A percentile compares a stretch with the other conserved stretches of the same genome.
Evolutionary conservation across 2,797 vertebrate genomes (phyloP).

Genomic region (Pachyuromys duprasi): DNA sequence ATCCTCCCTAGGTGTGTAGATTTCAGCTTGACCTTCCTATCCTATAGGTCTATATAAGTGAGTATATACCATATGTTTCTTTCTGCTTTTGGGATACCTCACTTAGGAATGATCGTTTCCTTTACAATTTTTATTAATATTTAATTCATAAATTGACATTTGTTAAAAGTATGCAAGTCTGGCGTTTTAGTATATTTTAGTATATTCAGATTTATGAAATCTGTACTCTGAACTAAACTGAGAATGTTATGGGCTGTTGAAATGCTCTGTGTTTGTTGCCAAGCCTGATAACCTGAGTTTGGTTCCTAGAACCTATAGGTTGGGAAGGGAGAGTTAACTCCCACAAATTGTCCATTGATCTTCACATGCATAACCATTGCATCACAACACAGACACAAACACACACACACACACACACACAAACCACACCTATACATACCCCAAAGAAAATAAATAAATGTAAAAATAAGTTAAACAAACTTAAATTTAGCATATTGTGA

Average conservation of each 20-base stretch:
- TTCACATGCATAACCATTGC: not conserved
- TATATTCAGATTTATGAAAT: not conserved
- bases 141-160: not conserved
- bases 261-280: not conserved
- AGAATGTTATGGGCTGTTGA: not conserved
- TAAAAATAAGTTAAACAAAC: not conserved
- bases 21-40: too few relatives aligned
- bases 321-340: not conserved
- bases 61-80: too few relatives aligned
- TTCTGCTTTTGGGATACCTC: too few relatives aligned
- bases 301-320: not conserved
- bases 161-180: not conserved
- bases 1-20: too few relatives aligned
- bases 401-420: not conserved
- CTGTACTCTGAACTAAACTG: not conserved
- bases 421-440: not conserved
- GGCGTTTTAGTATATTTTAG: not conserved
- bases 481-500: not conserved
- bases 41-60: too few relatives aligned
- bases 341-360: not conserved
- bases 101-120: too few relatives aligned
- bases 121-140: not conserved
- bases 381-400: not conserved
- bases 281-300: not conserved
- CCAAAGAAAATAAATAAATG: not conserved